phyloP scores from a whole-genome alignment of 2,888 invertebrate species.

The Philereme transversata region DNA sequence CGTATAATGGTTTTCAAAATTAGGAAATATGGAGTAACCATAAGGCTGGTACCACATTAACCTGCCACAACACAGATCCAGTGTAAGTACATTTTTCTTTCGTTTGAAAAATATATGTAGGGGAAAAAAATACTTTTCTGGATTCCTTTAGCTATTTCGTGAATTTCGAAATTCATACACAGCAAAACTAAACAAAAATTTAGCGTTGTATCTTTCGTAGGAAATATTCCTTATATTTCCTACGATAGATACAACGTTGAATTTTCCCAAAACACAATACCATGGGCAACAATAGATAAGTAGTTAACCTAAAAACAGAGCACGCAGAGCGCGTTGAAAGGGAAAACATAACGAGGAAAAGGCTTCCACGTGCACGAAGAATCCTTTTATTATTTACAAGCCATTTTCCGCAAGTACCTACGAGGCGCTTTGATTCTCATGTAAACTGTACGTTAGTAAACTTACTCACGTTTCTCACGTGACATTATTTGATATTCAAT shows the following conservation, averaged over 20 bases:
- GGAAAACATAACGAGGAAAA: constrained; percentile 49
- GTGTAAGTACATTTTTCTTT: no score
- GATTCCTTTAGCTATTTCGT: no score
- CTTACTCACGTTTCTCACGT: constrained; percentile 31
- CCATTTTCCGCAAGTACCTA: constrained; percentile 59
- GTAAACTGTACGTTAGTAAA: constrained; percentile 46
- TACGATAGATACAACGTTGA: neutral
- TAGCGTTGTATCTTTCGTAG: no score
- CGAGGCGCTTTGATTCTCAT: constrained; percentile 56
- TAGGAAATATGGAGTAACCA: no score
- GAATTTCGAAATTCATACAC: no score
- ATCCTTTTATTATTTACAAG: constrained; percentile 64
- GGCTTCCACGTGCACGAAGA: constrained; percentile 46
- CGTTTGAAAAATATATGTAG: no score
- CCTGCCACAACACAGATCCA: no score
- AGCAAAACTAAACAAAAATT: no score
- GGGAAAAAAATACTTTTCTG: no score
- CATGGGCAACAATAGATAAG: constrained; percentile 27
- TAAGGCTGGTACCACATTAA: no score
- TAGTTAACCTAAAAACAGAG: constrained; percentile 43
- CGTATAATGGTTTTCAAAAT: no score
- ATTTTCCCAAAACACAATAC: neutral
- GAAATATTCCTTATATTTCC: no score
- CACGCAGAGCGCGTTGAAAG: constrained; percentile 47
- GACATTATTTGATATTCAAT: constrained; percentile 29